These are phyloP conservation scores for Oreohelix idahoensis DNA, from an alignment of 1,140 invertebrate species.

Conservation along the genomic window DNA sequence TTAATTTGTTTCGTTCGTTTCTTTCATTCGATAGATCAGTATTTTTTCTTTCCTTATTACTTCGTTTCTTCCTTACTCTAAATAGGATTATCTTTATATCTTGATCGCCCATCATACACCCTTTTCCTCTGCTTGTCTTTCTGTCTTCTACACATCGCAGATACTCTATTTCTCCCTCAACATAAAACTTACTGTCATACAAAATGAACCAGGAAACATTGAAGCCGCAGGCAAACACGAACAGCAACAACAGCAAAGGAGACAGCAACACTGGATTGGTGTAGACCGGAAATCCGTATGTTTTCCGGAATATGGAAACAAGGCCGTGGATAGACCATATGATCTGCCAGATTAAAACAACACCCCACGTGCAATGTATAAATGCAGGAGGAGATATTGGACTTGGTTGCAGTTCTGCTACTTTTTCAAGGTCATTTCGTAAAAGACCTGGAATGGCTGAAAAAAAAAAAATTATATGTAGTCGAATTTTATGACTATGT, in stretches of 20 bases:
- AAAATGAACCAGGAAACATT: slow-evolving; percentile 24
- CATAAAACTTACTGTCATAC: slow-evolving; percentile 22
- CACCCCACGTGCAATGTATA: background rate
- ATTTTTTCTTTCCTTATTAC: no score
- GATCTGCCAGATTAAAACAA: background rate
- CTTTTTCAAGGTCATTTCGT: background rate
- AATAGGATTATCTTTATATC: no score
- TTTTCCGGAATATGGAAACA: background rate
- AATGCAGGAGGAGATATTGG: slow-evolving; percentile 5
- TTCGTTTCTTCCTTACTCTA: no score
- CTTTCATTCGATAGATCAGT: no score
- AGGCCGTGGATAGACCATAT: background rate
- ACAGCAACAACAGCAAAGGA: background rate
- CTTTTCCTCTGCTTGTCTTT: no score
- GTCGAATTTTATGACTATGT: no score
- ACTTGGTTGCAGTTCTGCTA: background rate
- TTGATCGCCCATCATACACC: no score
- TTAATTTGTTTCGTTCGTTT: no score
- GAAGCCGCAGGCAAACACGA: slow-evolving; percentile 1
- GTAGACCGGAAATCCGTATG: background rate
- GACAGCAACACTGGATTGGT: slow-evolving; percentile 8
- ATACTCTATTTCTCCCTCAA: no score
- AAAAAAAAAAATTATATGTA: background rate
- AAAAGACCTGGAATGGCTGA: slow-evolving; percentile 6
- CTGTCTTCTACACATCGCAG: no score